Conservation (phyloP, 2,797 vertebrate species). For the Ceryle rudis region DNA sequence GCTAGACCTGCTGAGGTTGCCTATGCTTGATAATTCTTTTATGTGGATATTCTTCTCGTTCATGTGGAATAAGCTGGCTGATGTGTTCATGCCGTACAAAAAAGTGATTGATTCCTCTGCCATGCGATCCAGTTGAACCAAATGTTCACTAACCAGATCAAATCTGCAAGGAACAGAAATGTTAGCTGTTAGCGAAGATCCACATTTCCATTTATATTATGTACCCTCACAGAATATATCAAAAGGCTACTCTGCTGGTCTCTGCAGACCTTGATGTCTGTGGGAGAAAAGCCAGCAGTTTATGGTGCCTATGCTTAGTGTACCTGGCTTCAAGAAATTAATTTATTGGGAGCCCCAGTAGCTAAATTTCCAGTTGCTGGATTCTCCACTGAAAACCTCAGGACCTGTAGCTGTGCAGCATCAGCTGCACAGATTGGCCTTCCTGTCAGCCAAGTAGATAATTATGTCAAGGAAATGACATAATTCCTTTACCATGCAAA, state of each 20-base stretch:
- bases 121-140: conserved; percentile 69
- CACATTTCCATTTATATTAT: accelerated
- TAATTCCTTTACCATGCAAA: background rate
- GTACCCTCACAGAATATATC: background rate
- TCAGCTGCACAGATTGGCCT: background rate
- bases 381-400: background rate
- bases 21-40: background rate
- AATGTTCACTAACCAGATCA: background rate
- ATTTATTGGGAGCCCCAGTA: background rate
- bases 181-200: accelerated
- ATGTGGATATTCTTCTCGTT: background rate
- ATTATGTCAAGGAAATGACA: background rate
- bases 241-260: background rate
- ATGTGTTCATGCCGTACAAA: conserved; percentile 48
- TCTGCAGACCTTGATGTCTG: background rate
- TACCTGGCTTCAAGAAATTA: too few relatives aligned
- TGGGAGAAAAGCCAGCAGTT: background rate
- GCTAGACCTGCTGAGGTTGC: background rate
- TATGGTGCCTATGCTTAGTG: background rate
- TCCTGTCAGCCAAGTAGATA: background rate
- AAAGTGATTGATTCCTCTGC: conserved; percentile 46
- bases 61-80: background rate
- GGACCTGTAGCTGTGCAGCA: background rate
- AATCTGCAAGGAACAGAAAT: conserved; percentile 50
- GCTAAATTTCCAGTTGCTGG: background rate